Conservation (phyloP, 2,797 vertebrate genomes). For the Lerista edwardsae region DNA sequence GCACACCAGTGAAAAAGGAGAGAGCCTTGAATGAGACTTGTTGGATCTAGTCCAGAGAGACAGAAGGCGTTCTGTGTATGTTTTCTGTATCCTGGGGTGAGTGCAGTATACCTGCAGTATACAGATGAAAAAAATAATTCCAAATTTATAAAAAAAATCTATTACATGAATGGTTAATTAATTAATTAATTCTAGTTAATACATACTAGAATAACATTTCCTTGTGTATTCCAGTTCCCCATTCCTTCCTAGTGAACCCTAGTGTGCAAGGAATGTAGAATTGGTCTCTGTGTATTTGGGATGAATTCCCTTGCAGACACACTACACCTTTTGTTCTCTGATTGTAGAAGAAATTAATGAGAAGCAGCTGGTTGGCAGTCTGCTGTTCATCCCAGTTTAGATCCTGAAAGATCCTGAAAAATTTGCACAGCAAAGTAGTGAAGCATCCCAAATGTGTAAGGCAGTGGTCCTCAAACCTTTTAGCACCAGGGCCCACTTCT, state of each 20-base stretch:
- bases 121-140: neutral
- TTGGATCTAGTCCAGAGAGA: neutral
- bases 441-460: slow-evolving; percentile 20
- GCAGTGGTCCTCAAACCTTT: too few relatives aligned
- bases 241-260: slow-evolving; percentile 9
- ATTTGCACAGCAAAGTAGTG: neutral
- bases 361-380: slow-evolving; percentile 12
- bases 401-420: slow-evolving; percentile 41
- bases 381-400: slow-evolving; percentile 22
- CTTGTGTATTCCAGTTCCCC: slow-evolving; percentile 14
- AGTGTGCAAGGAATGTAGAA: neutral
- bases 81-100: neutral
- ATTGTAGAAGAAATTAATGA: slow-evolving; percentile 24
- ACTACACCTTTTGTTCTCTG: neutral
- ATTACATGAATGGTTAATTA: neutral
- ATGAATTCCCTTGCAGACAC: slow-evolving; percentile 2
- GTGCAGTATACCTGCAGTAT: neutral
- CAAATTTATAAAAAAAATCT: neutral
- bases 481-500: too few relatives aligned
- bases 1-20: neutral
- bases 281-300: neutral
- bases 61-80: neutral
- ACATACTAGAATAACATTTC: neutral
- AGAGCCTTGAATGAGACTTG: neutral
- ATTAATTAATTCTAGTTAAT: neutral